A percentile compares a stretch with the other conserved stretches of the same genome.
Conservation (phyloP, 2,888 invertebrate genomes). For the Thymelicus sylvestris region DNA sequence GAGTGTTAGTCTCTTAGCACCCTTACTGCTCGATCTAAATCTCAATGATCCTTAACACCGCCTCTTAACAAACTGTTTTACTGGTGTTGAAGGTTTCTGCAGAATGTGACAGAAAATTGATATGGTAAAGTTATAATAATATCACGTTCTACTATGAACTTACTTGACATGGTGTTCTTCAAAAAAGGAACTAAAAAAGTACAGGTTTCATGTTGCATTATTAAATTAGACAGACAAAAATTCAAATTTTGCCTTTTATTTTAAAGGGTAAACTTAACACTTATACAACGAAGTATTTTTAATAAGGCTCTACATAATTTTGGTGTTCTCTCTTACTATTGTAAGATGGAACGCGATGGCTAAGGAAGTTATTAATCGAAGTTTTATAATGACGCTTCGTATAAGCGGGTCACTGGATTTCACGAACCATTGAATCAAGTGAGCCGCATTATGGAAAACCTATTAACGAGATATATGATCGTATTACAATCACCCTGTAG, state of each 20-base stretch:
- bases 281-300: too few species aligned
- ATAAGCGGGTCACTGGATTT: constrained; percentile 65
- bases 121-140: not conserved
- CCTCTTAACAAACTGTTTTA: constrained; percentile 1
- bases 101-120: not conserved
- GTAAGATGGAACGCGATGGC: not conserved
- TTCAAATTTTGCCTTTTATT: too few species aligned
- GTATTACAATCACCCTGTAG: constrained; percentile 9
- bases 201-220: too few species aligned
- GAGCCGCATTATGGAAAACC: constrained; percentile 7
- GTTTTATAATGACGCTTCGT: constrained; percentile 54
- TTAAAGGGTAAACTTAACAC: too few species aligned
- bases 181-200: too few species aligned
- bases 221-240: too few species aligned
- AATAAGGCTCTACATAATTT: too few species aligned
- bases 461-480: constrained; percentile 18
- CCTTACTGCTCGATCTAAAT: constrained; percentile 20
- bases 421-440: constrained; percentile 47
- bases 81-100: not conserved
- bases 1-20: constrained; percentile 21
- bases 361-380: constrained; percentile 64
- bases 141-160: too few species aligned
- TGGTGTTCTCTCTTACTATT: too few species aligned
- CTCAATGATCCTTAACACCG: constrained; percentile 18
- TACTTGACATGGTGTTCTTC: too few species aligned